phyloP scores from a whole-genome alignment of 2,113 vertebrate species.

The Xyliphius kryptos region DNA sequence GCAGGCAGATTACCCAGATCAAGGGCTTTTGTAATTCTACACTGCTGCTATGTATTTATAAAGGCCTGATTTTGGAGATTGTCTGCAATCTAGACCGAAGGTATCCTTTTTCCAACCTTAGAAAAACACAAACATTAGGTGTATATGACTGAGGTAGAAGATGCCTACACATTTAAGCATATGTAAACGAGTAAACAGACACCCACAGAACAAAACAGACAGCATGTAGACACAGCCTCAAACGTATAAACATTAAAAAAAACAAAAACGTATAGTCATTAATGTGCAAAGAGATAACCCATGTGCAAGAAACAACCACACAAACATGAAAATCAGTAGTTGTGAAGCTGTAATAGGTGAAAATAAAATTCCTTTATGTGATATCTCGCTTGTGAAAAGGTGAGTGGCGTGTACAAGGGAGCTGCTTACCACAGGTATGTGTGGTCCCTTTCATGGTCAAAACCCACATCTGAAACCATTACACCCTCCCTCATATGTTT shows the following conservation, averaged over 20 bases:
- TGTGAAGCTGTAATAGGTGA: conserved; percentile 22
- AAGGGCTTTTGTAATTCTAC: conserved; percentile 34
- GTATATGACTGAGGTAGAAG: conserved; percentile 20
- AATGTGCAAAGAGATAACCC: conserved; percentile 5
- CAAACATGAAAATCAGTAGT: conserved; percentile 2
- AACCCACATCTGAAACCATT: conserved; percentile 37
- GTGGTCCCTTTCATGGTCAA: conserved; percentile 41
- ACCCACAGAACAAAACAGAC: not conserved
- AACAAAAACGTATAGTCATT: conserved; percentile 24
- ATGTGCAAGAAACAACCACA: conserved; percentile 18
- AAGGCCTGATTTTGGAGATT: conserved; percentile 11
- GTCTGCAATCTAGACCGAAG: conserved; percentile 15
- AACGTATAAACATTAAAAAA: conserved; percentile 3
- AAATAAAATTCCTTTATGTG: conserved; percentile 46
- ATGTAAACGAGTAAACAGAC: not conserved
- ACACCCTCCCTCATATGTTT: conserved; percentile 4
- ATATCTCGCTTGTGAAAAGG: conserved; percentile 47
- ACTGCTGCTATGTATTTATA: conserved; percentile 16
- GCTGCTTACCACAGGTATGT: conserved; percentile 37
- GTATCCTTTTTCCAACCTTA: conserved; percentile 7
- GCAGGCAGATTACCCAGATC: not conserved
- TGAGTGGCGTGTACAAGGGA: conserved; percentile 37
- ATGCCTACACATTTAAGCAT: conserved; percentile 28
- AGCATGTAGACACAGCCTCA: not conserved
- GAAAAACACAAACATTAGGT: conserved; percentile 33